Percentiles rank a stretch among this genome's conserved stretches.
Conservation (phyloP, 2,113 vertebrate genomes). For the Cheilinus undulatus region DNA sequence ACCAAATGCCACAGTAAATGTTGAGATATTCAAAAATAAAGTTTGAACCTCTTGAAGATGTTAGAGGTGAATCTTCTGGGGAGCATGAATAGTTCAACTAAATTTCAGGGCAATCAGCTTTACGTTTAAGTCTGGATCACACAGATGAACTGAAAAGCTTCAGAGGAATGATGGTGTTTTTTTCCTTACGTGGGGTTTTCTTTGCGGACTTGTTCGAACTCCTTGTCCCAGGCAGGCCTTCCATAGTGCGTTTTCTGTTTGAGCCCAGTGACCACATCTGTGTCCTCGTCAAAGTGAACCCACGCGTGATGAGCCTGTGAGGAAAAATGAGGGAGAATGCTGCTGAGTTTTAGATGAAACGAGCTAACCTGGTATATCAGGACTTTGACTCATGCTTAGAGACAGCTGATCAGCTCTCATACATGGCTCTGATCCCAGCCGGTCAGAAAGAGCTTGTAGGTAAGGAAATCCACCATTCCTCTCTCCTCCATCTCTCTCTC, state of each 20-base stretch:
- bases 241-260: slow-evolving; percentile 93
- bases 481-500: slow-evolving; percentile 92
- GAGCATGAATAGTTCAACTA: too few species aligned
- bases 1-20: too few species aligned
- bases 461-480: slow-evolving; percentile 89
- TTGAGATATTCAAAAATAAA: too few species aligned
- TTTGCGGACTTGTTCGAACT: slow-evolving; percentile 88
- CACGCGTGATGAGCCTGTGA: slow-evolving; percentile 79
- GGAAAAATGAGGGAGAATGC: not conserved
- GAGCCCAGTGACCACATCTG: slow-evolving; percentile 88
- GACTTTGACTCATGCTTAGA: not conserved
- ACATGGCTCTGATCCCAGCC: slow-evolving; percentile 90
- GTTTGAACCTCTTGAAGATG: too few species aligned
- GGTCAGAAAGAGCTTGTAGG: slow-evolving; percentile 92
- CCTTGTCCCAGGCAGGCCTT: slow-evolving; percentile 90
- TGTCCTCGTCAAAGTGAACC: slow-evolving; percentile 85
- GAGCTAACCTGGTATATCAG: not conserved
- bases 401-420: slow-evolving; percentile 77
- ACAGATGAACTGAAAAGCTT: too few species aligned
- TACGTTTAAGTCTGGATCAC: too few species aligned
- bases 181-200: slow-evolving; percentile 88
- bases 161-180: too few species aligned
- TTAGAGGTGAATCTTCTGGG: too few species aligned
- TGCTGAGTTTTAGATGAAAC: not conserved
- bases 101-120: too few species aligned